Evolutionary conservation across 2,888 invertebrate species (phyloP).

Genomic region (Cephus rjabovi): DNA sequence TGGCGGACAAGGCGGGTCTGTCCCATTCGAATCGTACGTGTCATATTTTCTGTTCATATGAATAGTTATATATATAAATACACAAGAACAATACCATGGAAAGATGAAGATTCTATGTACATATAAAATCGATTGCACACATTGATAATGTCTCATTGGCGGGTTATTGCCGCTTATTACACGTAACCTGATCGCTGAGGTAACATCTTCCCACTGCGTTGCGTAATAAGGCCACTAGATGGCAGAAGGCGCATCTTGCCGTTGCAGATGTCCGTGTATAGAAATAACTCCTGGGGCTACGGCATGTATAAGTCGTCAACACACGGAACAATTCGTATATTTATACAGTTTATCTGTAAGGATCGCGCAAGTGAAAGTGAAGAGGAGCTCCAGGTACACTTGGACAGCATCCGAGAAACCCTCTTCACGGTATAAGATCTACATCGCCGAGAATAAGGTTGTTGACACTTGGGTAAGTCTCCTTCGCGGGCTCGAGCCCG

Average conservation of each 20-base stretch:
- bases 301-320: neutral
- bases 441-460: conserved; percentile 29
- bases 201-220: conserved; percentile 41
- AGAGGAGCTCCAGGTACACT: neutral
- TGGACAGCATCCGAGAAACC: neutral
- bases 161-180: neutral
- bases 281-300: neutral
- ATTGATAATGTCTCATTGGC: neutral
- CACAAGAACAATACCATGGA: neutral
- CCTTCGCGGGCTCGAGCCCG: conserved; percentile 25
- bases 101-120: neutral
- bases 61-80: neutral
- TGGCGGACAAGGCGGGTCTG: neutral
- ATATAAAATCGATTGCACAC: neutral
- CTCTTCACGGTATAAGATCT: neutral
- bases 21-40: conserved; percentile 2
- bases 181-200: conserved; percentile 28
- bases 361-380: conserved; percentile 17
- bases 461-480: conserved; percentile 37
- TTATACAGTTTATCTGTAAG: neutral
- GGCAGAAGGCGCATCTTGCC: conserved; percentile 19
- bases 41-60: neutral
- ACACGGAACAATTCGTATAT: neutral
- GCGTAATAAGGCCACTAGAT: conserved; percentile 31
- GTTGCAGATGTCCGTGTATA: conserved; percentile 34